phyloP scores from a whole-genome alignment of 2,113 vertebrate genomes.

The Clarias batrachus region DNA sequence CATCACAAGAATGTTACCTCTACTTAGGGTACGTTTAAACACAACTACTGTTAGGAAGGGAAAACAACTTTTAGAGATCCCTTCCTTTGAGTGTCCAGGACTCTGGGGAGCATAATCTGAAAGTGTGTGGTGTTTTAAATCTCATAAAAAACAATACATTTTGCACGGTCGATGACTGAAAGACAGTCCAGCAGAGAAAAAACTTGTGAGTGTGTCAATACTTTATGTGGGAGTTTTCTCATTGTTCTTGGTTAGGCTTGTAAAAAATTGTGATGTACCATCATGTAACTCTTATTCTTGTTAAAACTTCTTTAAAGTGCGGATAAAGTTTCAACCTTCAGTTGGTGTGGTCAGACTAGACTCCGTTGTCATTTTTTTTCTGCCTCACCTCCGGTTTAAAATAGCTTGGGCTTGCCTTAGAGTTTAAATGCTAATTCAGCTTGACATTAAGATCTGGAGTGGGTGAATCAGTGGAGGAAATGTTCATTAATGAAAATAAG shows the following conservation, averaged over 20 bases:
- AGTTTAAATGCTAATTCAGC: background rate
- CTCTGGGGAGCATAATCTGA: background rate
- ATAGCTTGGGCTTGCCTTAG: slow-evolving; percentile 1
- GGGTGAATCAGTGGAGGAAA: slow-evolving; percentile 11
- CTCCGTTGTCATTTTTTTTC: background rate
- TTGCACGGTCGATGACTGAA: background rate
- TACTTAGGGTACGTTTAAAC: no score
- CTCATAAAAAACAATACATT: background rate
- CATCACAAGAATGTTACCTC: no score
- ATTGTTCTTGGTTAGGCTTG: slow-evolving; percentile 2
- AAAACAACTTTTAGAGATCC: background rate
- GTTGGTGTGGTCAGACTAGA: slow-evolving; percentile 1
- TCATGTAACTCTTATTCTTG: background rate
- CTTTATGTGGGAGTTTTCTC: slow-evolving; percentile 5
- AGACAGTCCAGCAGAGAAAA: background rate
- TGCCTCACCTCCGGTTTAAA: background rate
- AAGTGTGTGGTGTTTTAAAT: background rate
- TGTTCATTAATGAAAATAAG: background rate
- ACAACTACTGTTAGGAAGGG: no score
- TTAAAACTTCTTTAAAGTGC: background rate
- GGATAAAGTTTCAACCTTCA: background rate
- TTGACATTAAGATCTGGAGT: slow-evolving; percentile 2
- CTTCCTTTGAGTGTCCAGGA: background rate
- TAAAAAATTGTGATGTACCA: background rate
- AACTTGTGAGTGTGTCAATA: background rate